Percentiles rank a stretch among this genome's conserved stretches.
Evolutionary conservation across 2,113 vertebrate genomes (phyloP).

Genomic region (Steatornis caripensis): DNA sequence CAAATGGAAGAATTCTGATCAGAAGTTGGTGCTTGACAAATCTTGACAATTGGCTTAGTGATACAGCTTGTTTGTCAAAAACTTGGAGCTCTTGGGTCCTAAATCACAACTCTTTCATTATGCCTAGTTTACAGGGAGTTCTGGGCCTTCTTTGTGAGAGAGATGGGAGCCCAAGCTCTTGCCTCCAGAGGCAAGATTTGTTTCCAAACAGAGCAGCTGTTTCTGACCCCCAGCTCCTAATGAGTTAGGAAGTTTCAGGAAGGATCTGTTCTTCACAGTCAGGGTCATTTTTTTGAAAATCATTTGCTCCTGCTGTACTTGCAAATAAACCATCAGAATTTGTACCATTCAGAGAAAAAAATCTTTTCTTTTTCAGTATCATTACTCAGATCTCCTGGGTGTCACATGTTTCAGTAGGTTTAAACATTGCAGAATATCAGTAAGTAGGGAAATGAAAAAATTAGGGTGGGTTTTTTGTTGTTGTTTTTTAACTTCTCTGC

Average conservation of each 20-base stretch:
- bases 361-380: not conserved
- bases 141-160: not conserved
- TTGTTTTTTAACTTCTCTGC: not conserved
- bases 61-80: not conserved
- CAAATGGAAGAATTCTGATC: not conserved
- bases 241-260: not conserved
- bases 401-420: not conserved
- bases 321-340: not conserved
- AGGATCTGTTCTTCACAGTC: not conserved
- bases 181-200: not conserved
- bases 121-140: not conserved
- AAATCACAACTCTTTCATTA: not conserved
- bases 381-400: not conserved
- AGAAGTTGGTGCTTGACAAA: not conserved
- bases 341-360: not conserved
- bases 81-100: not conserved
- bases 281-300: not conserved
- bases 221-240: not conserved
- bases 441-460: not conserved
- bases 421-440: not conserved
- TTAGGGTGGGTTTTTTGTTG: fast-evolving
- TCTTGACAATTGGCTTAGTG: not conserved
- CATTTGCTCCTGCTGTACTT: not conserved
- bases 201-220: not conserved
- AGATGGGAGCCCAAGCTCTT: not conserved